These are phyloP conservation scores for Microctenopoma lineatum DNA, from an alignment of 2,797 vertebrate species.

Conservation along the genomic window DNA sequence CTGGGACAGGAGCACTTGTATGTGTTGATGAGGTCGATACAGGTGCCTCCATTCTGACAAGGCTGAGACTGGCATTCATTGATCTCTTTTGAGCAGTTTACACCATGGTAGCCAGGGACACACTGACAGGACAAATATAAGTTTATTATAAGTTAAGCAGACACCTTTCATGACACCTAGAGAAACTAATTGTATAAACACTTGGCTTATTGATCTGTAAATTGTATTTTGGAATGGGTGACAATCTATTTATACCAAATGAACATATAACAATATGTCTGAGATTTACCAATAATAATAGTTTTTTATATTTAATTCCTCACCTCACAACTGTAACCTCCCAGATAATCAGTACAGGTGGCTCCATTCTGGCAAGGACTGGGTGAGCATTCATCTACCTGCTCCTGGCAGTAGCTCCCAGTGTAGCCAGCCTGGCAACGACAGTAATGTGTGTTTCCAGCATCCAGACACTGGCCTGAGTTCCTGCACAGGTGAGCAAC, in stretches of 20 bases:
- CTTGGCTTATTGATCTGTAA: no score
- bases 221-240: not conserved
- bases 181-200: no score
- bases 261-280: not conserved
- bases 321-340: constrained; percentile 97
- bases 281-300: not conserved
- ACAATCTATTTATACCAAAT: not conserved
- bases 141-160: no score
- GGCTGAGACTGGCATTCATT: constrained; percentile 97
- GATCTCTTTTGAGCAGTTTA: constrained; percentile 96
- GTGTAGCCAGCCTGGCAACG: constrained; percentile 96
- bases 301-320: not conserved
- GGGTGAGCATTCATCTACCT: constrained; percentile 96
- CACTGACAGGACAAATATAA: constrained; percentile 80
- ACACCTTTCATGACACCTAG: no score
- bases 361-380: constrained; percentile 98
- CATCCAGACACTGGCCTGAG: constrained; percentile 92
- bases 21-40: constrained; percentile 96
- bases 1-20: constrained; percentile 98
- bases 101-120: constrained; percentile 93
- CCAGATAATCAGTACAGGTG: constrained; percentile 94
- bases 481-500: constrained; percentile 91
- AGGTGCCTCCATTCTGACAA: constrained; percentile 95
- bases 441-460: constrained; percentile 94
- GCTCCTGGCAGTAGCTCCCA: constrained; percentile 97